Evolutionary conservation across 2,797 vertebrate genomes (phyloP), one percentile per base, ranked within the genome.

Genomic region (Enteromius unitaeniatus): DNA sequence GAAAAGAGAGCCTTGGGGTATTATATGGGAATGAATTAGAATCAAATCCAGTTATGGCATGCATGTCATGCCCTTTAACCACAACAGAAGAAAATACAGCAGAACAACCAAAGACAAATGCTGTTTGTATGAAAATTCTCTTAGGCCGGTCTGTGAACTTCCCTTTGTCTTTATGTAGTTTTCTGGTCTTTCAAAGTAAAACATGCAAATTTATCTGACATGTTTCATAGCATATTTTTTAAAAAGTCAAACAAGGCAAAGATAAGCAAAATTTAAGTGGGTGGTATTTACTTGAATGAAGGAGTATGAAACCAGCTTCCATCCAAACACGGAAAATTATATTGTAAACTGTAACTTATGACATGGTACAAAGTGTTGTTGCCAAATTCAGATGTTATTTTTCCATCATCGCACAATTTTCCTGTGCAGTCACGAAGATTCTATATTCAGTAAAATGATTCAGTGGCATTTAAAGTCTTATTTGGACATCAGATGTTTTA

Each of bases 221-320:
- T 23, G 76, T 69, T 84, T 79, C 58, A 81, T 31, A 55, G 60
- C n/a, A 11, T 23, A 72, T 82, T 84, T 86, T 72, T 79, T 10
- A 45, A 82, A 88, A 86, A 76, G 82, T 88, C 84, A 88, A 84
- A 74, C 60, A 82, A 82, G 84, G 82, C 69, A 58, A 64, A 68
- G 67, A 53, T 45, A 28, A 83, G 73, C n/a, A 74, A 60, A 75
- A 60, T 45, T 34, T 58, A 68, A 21, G 64, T 82, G 60, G 69
- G 76, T 42, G 64, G 85, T 53, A 60, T 83, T 83, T 67, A 45
- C 58, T 78, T 37, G 28, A 79, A 51, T 49, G 13, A 73, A 37
- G 81, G 60, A 65, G 51, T 64, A 65, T 21, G 9, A 75, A 53
- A 31, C 31, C 60, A 15, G 58, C 21, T 37, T 74, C 34, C 3